Evolutionary conservation across 2,797 vertebrate species (phyloP).

Genomic region (Paguma larvata): DNA sequence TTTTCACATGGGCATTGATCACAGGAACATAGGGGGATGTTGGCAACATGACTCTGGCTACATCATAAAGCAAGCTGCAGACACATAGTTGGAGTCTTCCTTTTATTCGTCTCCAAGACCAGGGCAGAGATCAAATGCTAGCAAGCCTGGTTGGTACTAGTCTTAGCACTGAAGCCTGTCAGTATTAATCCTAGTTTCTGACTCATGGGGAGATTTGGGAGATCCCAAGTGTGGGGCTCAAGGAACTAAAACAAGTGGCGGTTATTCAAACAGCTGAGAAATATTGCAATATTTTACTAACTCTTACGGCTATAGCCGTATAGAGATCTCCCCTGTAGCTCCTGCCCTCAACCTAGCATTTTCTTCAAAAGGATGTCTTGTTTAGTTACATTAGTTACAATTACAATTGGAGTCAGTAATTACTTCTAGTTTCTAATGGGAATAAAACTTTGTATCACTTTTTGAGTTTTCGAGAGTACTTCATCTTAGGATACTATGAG

Average conservation of each 20-base stretch:
- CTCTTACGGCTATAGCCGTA: background rate
- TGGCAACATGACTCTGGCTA: background rate
- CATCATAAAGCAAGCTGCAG: background rate
- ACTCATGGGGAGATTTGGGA: background rate
- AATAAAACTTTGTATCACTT: background rate
- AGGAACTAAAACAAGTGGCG: background rate
- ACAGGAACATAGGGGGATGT: background rate
- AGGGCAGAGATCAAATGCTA: background rate
- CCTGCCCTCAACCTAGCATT: background rate
- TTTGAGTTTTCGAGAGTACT: background rate
- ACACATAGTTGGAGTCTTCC: background rate
- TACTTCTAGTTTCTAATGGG: conserved; percentile 22
- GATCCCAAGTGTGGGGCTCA: background rate
- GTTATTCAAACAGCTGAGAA: background rate
- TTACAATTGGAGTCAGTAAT: background rate
- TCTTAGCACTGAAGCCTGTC: background rate
- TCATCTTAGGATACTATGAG: background rate
- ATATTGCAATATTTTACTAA: background rate
- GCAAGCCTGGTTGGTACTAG: background rate
- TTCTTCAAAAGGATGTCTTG: background rate
- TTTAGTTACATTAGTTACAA: background rate
- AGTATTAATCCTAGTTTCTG: background rate
- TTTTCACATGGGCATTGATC: background rate
- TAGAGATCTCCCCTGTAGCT: background rate
- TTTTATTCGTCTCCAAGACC: background rate